Evolutionary conservation across 1,140 invertebrate genomes (phyloP), one percentile per base, ranked within the genome.

Genomic region (Mamestra configurata): DNA sequence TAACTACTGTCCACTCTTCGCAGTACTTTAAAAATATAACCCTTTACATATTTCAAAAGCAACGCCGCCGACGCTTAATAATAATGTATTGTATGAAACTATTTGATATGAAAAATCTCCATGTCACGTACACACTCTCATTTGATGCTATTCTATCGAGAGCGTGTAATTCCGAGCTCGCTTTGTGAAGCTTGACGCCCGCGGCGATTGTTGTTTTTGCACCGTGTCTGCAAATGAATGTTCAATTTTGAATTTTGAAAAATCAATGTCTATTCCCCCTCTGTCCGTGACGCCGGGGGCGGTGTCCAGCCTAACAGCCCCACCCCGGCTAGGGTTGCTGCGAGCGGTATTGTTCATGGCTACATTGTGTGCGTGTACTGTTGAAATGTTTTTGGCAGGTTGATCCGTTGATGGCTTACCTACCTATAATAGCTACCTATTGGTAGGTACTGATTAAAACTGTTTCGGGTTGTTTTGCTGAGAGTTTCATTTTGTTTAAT

Each of bases 171-270:
- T 37, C 61, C n/a, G 59, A 18, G 61, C 61, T 11, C 61, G 61
- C 61, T 66, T 66, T 66, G 22, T 40, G 35, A 66, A 66, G 18
- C 35, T 66, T 64, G 59, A 64, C 61, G 61, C 61, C 61, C 35
- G 35, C 18, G 61, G 61, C 61, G 35, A 66, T n/a, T 66, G 61
- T 66, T 66, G 61, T 66, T 66, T 66, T 66, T 66, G 61, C 61
- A 66, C 18, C 61, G 61, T 66, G 35, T 20, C 61, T 66, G 61
- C 61, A 66, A 66, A 66, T 66, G 61, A 66, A 66, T 37, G 61
- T 66, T 66, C 61, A 66, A 66, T 66, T 66, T 66, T 40, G 61
- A 40, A 40, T 66, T 66, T 66, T 66, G 35, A 66, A 66, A 66
- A 66, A 66, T 66, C 61, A 66, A 66, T 66, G 61, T 66, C 61